Base-by-base conservation (phyloP, 2,113 vertebrate genomes). In the Triplophysa siluroides region DNA sequence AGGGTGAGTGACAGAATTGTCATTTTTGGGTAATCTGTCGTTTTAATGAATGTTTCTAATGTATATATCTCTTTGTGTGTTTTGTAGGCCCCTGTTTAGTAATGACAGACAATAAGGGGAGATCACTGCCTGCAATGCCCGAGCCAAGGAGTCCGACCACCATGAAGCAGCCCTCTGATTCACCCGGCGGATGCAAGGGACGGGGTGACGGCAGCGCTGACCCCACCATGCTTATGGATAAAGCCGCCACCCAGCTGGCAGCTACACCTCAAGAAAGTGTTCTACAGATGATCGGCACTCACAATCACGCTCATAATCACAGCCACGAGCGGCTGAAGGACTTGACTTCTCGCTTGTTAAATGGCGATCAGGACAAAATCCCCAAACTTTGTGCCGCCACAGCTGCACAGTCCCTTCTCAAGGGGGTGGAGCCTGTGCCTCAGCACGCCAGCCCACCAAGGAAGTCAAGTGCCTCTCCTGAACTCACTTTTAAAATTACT, bases 91-190 rank as follows among this genome's bases (percentile, higher is more conserved):
- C 4, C 65, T 72, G 78, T 85, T 90, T 88, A 79, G 82, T 77
- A 88, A 88, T 93, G 88, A 93, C 90, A 85, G 94, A 94, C 88
- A 83, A 88, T 91, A 95, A 90, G 88, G 94, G 93, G 83, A 92
- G 91, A 80, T 93, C 96, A 83, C 90, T 95, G 87, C 93, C 95
- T 82, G 91, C 93, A 47, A 93, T 94, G 88, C 93, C 91, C 50
- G 94, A 96, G 89, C 93, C 92, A 77, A 89, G 88, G 79, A 94
- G 89, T 88, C 94, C 93, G 18, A 81, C 95, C 84, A 95, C 93
- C 91, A 97, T 98, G 96, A 98, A 98, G 91, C 96, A 96, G 91
- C 92, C 94, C 0, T 94, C 96, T 0, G 96, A 98, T 78, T 89
- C 93, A 83, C 92, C 96, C 2, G 91, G 94, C 13, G 91, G 92